Evolutionary conservation across 2,888 invertebrate species (phyloP).

Genomic region (Isotomurus palustris): DNA sequence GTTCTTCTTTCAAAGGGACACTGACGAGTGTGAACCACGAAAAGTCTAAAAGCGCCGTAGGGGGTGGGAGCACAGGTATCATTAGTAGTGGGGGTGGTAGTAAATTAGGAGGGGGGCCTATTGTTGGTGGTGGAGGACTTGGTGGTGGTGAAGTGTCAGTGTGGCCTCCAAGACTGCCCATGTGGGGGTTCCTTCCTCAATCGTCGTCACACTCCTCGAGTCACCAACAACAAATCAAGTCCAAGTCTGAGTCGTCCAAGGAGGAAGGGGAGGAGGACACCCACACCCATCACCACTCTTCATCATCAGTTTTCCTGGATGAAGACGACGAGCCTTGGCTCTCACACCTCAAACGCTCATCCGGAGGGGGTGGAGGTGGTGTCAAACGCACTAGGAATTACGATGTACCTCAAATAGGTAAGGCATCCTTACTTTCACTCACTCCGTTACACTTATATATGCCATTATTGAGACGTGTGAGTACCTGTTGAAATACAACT

Average conservation of each 20-base stretch:
- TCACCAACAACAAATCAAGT: not conserved
- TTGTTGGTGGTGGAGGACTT: too few species aligned
- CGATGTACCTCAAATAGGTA: slow-evolving; percentile 46
- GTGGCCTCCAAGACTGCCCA: slow-evolving; percentile 23
- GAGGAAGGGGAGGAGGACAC: not conserved
- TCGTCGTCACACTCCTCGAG: not conserved
- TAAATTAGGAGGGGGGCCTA: too few species aligned
- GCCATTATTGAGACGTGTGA: not conserved
- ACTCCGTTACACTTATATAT: not conserved
- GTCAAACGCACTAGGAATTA: slow-evolving; percentile 40
- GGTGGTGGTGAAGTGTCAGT: not conserved
- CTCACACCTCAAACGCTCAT: slow-evolving; percentile 2
- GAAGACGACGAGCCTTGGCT: slow-evolving; percentile 8
- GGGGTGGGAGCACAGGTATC: too few species aligned
- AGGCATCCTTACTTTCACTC: slow-evolving; percentile 6
- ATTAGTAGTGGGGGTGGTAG: too few species aligned
- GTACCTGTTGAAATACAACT: not conserved
- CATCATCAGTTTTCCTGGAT: not conserved
- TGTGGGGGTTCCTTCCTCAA: slow-evolving; percentile 38
- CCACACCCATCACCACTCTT: not conserved
- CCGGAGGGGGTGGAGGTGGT: slow-evolving; percentile 15
- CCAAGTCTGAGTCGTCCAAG: not conserved
- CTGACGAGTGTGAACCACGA: too few species aligned
- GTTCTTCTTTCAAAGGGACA: too few species aligned
- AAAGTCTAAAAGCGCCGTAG: too few species aligned